Evolutionary conservation across 2,888 invertebrate genomes (phyloP).

Genomic region (Eremobia ochroleuca): DNA sequence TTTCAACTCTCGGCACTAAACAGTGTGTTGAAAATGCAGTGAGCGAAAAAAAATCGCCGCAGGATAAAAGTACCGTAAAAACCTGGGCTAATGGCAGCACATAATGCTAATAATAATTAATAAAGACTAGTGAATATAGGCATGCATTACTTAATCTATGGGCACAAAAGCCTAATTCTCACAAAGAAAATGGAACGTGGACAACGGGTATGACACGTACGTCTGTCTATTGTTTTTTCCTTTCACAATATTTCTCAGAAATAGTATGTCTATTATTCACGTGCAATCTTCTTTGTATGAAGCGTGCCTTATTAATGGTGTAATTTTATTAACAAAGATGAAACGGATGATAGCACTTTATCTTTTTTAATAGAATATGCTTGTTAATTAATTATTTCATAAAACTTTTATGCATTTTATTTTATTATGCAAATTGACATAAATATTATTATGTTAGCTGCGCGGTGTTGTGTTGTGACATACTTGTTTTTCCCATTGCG

Average conservation of each 20-base stretch:
- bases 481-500: conserved; percentile 18
- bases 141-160: not conserved
- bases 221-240: conserved; percentile 4
- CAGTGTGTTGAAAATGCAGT: no score
- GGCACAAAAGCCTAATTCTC: not conserved
- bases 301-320: not conserved
- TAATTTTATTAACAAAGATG: not conserved
- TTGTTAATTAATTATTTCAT: not conserved
- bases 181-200: not conserved
- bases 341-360: not conserved
- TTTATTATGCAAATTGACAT: conserved; percentile 20
- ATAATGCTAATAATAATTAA: not conserved
- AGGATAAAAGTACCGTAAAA: not conserved
- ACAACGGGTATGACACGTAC: not conserved
- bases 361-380: not conserved
- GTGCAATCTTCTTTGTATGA: not conserved
- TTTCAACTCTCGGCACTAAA: no score
- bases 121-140: not conserved
- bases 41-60: no score
- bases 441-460: conserved; percentile 23
- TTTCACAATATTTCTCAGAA: conserved; percentile 8
- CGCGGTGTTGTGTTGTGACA: not conserved
- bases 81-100: not conserved
- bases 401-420: not conserved
- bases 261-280: not conserved